These are phyloP conservation scores for Pherbina coryleti DNA, from an alignment of 2,888 invertebrate genomes.

Conservation along the genomic window DNA sequence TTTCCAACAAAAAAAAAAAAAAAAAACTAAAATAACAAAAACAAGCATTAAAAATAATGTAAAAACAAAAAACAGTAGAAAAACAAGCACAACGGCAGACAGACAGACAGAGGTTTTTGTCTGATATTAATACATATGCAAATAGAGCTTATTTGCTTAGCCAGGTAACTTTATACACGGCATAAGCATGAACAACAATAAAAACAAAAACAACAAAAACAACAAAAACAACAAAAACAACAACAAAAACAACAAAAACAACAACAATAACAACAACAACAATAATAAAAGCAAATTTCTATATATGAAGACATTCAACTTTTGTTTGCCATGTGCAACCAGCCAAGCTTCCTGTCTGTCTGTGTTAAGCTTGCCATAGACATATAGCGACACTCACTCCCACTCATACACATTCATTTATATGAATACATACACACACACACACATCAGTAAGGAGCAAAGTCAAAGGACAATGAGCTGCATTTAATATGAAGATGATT, in stretches of 20 bases:
- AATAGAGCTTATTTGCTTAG: not conserved
- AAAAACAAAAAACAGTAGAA: too few relatives aligned
- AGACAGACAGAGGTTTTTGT: not conserved
- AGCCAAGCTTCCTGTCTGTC: not conserved
- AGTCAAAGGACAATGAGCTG: too few relatives aligned
- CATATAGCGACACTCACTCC: not conserved
- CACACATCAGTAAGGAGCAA: not conserved
- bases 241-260: not conserved
- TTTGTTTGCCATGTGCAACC: not conserved
- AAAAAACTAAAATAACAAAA: not conserved
- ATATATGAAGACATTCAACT: not conserved
- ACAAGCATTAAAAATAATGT: constrained; percentile 6
- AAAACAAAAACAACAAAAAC: not conserved
- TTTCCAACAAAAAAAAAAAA: too few relatives aligned
- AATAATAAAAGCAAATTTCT: constrained; percentile 11
- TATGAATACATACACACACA: constrained; percentile 23
- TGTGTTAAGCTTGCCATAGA: not conserved
- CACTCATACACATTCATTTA: not conserved
- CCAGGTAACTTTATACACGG: not conserved
- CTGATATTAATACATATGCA: not conserved
- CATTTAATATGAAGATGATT: constrained; percentile 20
- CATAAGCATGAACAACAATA: not conserved
- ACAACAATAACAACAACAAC: constrained; percentile 1
- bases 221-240: not conserved
- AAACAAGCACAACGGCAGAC: too few relatives aligned